These are phyloP conservation scores for Willisornis vidua DNA, from an alignment of 2,113 vertebrate genomes.

Conservation along the genomic window DNA sequence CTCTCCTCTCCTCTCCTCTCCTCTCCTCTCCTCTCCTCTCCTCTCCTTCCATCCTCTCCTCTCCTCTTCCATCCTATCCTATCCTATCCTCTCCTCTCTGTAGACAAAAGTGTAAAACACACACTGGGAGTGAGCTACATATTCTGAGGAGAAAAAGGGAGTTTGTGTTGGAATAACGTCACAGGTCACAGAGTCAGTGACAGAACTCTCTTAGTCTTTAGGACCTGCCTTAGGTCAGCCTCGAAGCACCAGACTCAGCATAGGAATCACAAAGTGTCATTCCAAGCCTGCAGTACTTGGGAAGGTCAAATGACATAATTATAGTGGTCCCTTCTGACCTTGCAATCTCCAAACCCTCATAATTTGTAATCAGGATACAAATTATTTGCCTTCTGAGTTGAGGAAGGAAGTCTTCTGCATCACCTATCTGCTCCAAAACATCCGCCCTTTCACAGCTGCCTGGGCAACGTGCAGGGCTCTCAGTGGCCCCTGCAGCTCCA, in stretches of 20 bases:
- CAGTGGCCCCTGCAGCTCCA: background rate
- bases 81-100: background rate
- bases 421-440: conserved; percentile 62
- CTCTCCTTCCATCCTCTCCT: background rate
- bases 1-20: background rate
- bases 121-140: background rate
- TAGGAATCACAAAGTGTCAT: background rate
- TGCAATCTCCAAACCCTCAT: conserved; percentile 42
- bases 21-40: background rate
- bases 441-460: background rate
- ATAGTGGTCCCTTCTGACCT: background rate
- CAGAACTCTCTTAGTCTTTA: background rate
- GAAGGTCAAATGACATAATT: conserved; percentile 18
- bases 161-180: background rate
- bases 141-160: background rate
- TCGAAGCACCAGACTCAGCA: fast-evolving
- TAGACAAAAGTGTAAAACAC: background rate
- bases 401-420: conserved; percentile 68
- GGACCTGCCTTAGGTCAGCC: background rate
- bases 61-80: background rate
- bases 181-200: fast-evolving
- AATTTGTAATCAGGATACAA: conserved; percentile 67
- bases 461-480: background rate
- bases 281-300: background rate
- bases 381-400: conserved; percentile 46